These are phyloP conservation scores for Dioctria linearis DNA, from an alignment of 2,888 invertebrate genomes.

Conservation along the genomic window DNA sequence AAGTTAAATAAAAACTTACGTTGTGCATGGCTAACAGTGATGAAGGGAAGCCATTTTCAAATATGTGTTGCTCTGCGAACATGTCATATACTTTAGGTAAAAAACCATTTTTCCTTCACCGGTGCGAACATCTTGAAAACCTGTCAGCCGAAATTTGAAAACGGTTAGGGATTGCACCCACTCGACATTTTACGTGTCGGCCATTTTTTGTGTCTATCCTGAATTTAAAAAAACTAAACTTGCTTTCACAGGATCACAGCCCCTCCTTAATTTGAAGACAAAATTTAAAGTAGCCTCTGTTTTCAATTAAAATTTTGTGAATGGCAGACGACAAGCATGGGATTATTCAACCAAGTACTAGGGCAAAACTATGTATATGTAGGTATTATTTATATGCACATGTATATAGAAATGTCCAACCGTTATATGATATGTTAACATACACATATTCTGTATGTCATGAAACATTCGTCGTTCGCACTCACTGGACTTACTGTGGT, in stretches of 20 bases:
- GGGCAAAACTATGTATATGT: too few species aligned
- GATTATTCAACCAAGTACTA: neutral
- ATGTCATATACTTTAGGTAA: slow-evolving; percentile 50
- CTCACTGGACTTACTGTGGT: slow-evolving; percentile 39
- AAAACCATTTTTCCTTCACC: slow-evolving; percentile 41
- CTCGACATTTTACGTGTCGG: slow-evolving; percentile 44
- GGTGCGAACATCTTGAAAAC: slow-evolving; percentile 58
- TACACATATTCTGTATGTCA: too few species aligned
- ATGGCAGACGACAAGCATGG: neutral
- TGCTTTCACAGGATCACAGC: neutral
- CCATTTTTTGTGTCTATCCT: slow-evolving; percentile 39
- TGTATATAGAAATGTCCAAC: neutral
- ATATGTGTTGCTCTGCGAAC: neutral
- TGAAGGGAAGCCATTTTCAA: slow-evolving; percentile 32
- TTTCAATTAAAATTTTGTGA: neutral
- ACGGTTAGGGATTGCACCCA: slow-evolving; percentile 54
- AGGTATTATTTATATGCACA: neutral
- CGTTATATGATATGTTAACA: too few species aligned
- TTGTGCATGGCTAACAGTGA: neutral
- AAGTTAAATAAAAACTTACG: too few species aligned
- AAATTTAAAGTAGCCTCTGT: too few species aligned
- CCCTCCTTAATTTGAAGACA: neutral
- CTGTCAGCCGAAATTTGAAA: slow-evolving; percentile 58
- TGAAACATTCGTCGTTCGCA: too few species aligned
- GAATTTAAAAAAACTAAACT: slow-evolving; percentile 21